Evolutionary conservation across 1,140 invertebrate genomes (phyloP).

Genomic region (Aphaenogaster ashmeadi): DNA sequence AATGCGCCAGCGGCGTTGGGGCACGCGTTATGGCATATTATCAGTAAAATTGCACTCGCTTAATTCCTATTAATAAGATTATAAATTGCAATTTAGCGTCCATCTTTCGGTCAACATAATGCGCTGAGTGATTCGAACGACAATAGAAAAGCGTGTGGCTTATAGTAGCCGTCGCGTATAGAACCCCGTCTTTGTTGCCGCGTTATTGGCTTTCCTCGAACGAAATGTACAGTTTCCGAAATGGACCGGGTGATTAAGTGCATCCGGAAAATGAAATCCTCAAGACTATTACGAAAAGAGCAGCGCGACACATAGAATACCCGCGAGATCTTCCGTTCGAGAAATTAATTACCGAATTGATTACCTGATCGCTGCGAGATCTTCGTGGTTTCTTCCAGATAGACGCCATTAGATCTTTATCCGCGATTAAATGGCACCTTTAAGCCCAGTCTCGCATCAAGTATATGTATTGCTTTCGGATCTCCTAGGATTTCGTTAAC

Average conservation of each 20-base stretch:
- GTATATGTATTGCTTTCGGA: slow-evolving; percentile 11
- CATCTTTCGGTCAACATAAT: neutral
- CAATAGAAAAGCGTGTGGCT: neutral
- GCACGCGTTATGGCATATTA: slow-evolving; percentile 33
- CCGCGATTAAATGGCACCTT: neutral
- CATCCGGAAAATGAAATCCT: neutral
- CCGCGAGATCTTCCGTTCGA: neutral
- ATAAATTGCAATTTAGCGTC: slow-evolving; percentile 27
- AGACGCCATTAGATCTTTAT: neutral
- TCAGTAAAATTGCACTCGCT: slow-evolving; percentile 3
- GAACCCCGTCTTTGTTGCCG: slow-evolving; percentile 7
- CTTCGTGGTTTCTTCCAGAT: neutral
- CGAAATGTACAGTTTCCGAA: neutral
- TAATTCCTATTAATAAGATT: slow-evolving; percentile 54
- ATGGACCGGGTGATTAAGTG: neutral
- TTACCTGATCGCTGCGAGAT: neutral
- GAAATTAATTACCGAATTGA: slow-evolving; percentile 11
- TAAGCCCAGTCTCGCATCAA: neutral
- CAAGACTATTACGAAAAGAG: neutral
- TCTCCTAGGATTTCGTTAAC: slow-evolving; percentile 23
- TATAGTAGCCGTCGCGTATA: neutral
- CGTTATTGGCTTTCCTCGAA: neutral
- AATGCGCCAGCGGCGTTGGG: neutral
- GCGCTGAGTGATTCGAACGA: neutral
- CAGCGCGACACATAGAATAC: neutral